These are phyloP conservation scores for Glaucopsyche alexis DNA, from an alignment of 2,888 invertebrate genomes.

Conservation along the genomic window DNA sequence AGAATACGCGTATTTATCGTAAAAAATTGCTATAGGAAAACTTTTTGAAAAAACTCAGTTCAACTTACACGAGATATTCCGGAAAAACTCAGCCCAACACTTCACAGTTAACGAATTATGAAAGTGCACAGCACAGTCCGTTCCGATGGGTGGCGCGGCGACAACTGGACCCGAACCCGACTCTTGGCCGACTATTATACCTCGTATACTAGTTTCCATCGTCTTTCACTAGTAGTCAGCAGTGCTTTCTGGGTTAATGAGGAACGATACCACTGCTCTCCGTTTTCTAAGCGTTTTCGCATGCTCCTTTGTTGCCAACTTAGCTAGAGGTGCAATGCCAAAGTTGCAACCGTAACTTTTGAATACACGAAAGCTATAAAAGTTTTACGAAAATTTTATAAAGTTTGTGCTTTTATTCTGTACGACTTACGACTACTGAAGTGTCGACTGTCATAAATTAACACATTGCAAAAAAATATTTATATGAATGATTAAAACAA, in stretches of 20 bases:
- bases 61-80: slow-evolving; percentile 41
- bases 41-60: not conserved
- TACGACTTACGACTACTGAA: too few relatives aligned
- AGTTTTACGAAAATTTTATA: too few relatives aligned
- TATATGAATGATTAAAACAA: too few relatives aligned
- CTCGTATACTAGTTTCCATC: slow-evolving; percentile 73
- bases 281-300: slow-evolving; percentile 76
- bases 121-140: slow-evolving; percentile 36
- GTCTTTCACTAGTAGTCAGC: slow-evolving; percentile 73
- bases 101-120: slow-evolving; percentile 38
- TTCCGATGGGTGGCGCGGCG: slow-evolving; percentile 39
- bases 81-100: slow-evolving; percentile 42
- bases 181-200: slow-evolving; percentile 64
- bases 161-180: slow-evolving; percentile 43
- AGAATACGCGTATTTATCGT: too few relatives aligned
- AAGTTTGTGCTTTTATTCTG: too few relatives aligned
- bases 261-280: slow-evolving; percentile 61
- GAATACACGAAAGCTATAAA: too few relatives aligned
- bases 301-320: slow-evolving; percentile 59
- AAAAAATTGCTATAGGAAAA: too few relatives aligned
- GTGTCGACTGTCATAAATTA: too few relatives aligned
- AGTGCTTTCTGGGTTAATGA: slow-evolving; percentile 77
- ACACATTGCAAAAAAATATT: too few relatives aligned
- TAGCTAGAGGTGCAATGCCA: slow-evolving; percentile 53
- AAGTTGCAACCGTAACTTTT: not conserved